Percentiles rank a stretch among this genome's conserved stretches.
Conservation (phyloP, 2,113 vertebrate species). For the Pogonocichla stellata region DNA sequence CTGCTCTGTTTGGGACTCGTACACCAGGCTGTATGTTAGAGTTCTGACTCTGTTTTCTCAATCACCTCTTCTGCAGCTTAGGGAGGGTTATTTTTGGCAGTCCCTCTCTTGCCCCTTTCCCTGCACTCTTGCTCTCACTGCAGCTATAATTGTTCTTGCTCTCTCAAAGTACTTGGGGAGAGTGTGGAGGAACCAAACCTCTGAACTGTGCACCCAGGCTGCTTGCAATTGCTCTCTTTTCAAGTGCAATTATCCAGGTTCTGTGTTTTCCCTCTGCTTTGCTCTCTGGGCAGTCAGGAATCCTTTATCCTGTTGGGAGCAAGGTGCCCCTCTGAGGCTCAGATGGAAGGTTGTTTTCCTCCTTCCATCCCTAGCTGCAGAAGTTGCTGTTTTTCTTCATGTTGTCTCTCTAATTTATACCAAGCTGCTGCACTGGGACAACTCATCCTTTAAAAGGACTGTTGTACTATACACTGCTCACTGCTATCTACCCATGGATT, state of each 20-base stretch:
- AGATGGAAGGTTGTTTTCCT: neutral
- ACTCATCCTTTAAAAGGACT: neutral
- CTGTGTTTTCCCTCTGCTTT: neutral
- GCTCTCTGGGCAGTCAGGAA: neutral
- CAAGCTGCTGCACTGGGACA: neutral
- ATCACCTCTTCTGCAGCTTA: constrained; percentile 6
- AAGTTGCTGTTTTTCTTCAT: neutral
- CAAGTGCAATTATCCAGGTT: neutral
- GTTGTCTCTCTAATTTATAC: neutral
- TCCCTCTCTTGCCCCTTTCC: neutral
- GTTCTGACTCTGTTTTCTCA: constrained; percentile 36
- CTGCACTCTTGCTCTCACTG: neutral
- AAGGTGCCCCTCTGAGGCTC: neutral
- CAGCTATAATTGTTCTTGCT: constrained; percentile 1
- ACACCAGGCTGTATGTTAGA: neutral
- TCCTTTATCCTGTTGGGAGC: neutral
- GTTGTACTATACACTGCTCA: neutral
- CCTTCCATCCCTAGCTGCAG: neutral
- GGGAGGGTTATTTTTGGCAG: constrained; percentile 34
- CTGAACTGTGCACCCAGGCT: neutral
- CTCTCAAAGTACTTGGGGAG: neutral
- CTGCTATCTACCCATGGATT: neutral
- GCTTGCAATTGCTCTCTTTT: neutral
- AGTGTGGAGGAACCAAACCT: neutral
- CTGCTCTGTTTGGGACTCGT: neutral